Base-by-base conservation (phyloP, 2,888 invertebrate genomes). In the Patella depressa region DNA sequence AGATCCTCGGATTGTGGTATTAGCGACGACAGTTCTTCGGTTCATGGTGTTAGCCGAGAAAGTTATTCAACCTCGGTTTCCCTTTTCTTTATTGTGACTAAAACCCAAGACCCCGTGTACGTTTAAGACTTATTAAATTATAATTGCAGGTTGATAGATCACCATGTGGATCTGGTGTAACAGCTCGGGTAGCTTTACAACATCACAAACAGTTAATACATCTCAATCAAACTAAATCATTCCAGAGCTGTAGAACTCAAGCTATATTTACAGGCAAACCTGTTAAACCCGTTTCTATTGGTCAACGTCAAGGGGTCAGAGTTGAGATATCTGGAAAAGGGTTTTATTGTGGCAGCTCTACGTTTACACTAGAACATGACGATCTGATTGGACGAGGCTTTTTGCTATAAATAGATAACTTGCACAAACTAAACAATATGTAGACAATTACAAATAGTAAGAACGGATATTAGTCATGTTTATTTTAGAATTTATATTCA, bases 81-180 rank as follows among this genome's bases (percentile, higher is more conserved):
- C 9, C 5, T 1, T 9, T 45, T 9, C 45, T 0, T 45, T 45
- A 1, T 45, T 45, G 45, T 45, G 45, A 45, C 34, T 5, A 34
- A 5, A 4, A 45, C 45, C 45, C 45, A 45, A 45, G 9, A 1
- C 45, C 7, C 9, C 45, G 9, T 9, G 45, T 9, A 45, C 45
- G 45, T 9, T 45, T 9, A 9, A 34, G 4, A 34, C 34, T 34
- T 34, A 4, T 34, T 34, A 45, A 5, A 45, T 9, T 45, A 45
- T 45, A 9, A 45, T 80, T 81, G 2, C 82, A 92, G 91, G 89
- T 92, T 4, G 92, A 92, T 79, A 85, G 92, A 17, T 88, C 90
- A 53, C 92, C 92, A 0, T 88, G 88, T 71, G 92, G 92, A 3
- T 92, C 92, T 0, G 92, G 92, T 12, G 87, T 88, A 0, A 88